phyloP scores from a whole-genome alignment of 2,888 invertebrate genomes.

The Coenonympha glycerion region DNA sequence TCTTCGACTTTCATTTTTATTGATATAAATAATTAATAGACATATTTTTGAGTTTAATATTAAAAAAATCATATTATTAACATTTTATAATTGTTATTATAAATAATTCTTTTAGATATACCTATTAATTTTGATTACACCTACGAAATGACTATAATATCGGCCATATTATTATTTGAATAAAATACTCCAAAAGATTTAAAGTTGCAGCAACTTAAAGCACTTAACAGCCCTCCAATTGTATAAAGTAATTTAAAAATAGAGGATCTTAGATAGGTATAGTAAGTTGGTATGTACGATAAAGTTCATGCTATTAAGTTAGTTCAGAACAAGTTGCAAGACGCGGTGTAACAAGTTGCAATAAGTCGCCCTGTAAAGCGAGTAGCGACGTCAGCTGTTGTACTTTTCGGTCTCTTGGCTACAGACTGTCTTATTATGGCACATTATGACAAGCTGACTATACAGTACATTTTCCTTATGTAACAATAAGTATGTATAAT shows the following conservation, averaged over 20 bases:
- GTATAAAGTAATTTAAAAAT: no score
- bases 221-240: no score
- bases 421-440: constrained; percentile 1
- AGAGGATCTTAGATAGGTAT: no score
- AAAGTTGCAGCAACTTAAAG: no score
- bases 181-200: no score
- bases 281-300: background rate
- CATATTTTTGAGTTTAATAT: background rate
- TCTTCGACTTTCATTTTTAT: background rate
- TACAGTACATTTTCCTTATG: background rate
- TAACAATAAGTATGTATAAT: no score
- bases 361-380: background rate
- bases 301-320: background rate
- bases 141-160: no score
- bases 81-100: no score
- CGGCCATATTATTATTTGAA: no score
- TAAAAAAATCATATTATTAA: background rate
- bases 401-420: background rate
- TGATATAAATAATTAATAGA: background rate
- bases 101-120: no score
- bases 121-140: no score
- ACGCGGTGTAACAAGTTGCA: background rate
- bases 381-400: background rate
- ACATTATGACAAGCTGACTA: background rate
- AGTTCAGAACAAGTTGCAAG: background rate